Evolutionary conservation across 2,888 invertebrate genomes (phyloP), one percentile per base, ranked within the genome.

Genomic region (Rambutsinella grinnellia): DNA sequence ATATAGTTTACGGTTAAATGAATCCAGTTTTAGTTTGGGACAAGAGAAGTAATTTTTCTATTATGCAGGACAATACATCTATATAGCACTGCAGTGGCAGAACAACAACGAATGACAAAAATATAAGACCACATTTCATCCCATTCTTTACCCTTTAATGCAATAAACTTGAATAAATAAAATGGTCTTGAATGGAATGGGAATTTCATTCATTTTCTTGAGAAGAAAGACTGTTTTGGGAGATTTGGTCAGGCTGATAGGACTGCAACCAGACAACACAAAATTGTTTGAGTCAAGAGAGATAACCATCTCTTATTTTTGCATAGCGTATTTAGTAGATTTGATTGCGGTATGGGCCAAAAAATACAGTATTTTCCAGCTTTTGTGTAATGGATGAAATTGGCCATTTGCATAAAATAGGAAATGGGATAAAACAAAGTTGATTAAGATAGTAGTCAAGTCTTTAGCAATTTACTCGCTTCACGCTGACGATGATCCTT

Each of bases 91-190:
- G 36, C 36, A 36, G 36, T 36, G 36, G 36, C 36, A 36, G 6
- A 8, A 13, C 36, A 36, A 13, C 13, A 36, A 36, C 6, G 36
- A 36, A 36, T 36, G 36, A 36, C 36, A 36, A 36, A 36, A 36
- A n/a, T n/a, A n/a, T 13, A 36, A 36, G 36, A 36, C 36, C 13
- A 13, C 36, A 36, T 13, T 36, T 36, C 36, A 36, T 36, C 36
- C 36, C 13, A 13, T 13, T 51, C 10, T 49, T 49, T 51, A 21
- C 21, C 51, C 51, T 51, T 19, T 17, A 51, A 51, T 51, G 51
- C 51, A 51, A 51, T 51, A 51, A 51, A 51, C 51, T 51, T 49
- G 54, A 54, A 8, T 54, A 23, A 36, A 36, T 36, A 36, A 8
- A 36, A 13, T 36, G 36, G 5, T 36, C 13, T 36, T 36, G 36